Conservation (phyloP, 2,113 vertebrate genomes). For the Lasiurus borealis region DNA sequence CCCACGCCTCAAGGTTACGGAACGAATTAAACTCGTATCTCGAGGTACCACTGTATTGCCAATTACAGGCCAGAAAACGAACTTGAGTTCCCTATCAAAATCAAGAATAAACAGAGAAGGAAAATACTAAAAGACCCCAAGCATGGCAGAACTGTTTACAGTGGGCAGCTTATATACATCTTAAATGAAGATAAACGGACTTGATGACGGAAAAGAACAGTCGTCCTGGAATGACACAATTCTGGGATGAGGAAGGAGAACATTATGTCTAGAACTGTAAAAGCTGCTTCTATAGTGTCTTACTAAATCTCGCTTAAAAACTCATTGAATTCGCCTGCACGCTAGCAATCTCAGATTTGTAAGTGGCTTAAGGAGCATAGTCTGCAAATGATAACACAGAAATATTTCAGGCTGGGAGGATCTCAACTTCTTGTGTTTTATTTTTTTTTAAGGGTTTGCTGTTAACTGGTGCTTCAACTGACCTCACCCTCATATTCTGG, state of each 20-base stretch:
- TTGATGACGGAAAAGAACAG: conserved; percentile 36
- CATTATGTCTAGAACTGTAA: conserved; percentile 43
- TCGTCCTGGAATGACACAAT: conserved; percentile 60
- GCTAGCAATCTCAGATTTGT: conserved; percentile 40
- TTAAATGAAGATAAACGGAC: conserved; percentile 65
- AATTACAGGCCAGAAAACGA: background rate
- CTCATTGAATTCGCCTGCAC: conserved; percentile 27
- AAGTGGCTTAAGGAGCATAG: conserved; percentile 51
- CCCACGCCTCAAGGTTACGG: too few relatives aligned
- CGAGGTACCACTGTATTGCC: too few relatives aligned
- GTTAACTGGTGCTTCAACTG: conserved; percentile 39
- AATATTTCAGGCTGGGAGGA: conserved; percentile 33
- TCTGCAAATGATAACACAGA: conserved; percentile 40
- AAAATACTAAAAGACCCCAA: background rate
- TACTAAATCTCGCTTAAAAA: conserved; percentile 65
- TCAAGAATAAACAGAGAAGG: background rate
- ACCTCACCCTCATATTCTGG: conserved; percentile 60
- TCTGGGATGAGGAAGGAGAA: conserved; percentile 52
- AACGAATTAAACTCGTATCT: too few relatives aligned
- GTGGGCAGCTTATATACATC: background rate
- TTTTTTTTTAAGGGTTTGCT: conserved; percentile 60
- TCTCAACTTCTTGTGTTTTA: conserved; percentile 43
- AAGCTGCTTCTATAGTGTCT: conserved; percentile 47
- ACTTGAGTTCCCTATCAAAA: conserved; percentile 42
- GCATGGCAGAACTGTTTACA: background rate